phyloP scores from a whole-genome alignment of 1,140 invertebrate species.

The Euwallacea fornicatus region DNA sequence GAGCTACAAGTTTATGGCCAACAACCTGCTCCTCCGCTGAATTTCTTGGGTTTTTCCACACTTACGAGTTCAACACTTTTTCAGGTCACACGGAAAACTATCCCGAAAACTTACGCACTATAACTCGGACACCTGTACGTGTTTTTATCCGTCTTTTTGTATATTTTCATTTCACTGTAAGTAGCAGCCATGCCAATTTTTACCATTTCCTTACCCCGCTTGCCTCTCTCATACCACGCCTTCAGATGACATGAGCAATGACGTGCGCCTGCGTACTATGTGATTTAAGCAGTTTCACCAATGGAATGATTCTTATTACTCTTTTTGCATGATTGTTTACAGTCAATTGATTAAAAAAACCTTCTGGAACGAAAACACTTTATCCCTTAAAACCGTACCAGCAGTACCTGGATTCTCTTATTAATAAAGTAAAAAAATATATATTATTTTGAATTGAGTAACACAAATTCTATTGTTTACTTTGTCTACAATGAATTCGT shows the following conservation, averaged over 20 bases:
- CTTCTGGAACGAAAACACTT: too few relatives aligned
- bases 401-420: too few relatives aligned
- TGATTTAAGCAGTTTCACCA: background rate
- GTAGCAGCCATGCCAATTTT: conserved; percentile 53
- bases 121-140: conserved; percentile 18
- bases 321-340: too few relatives aligned
- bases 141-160: conserved; percentile 41
- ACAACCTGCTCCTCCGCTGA: conserved; percentile 44
- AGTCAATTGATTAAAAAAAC: too few relatives aligned
- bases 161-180: conserved; percentile 43
- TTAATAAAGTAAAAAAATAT: too few relatives aligned
- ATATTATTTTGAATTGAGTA: too few relatives aligned
- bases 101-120: conserved; percentile 21
- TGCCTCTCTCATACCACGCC: conserved; percentile 47
- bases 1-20: conserved; percentile 47
- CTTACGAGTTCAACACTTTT: conserved; percentile 26
- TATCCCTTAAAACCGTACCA: too few relatives aligned
- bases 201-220: conserved; percentile 42
- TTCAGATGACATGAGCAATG: conserved; percentile 22
- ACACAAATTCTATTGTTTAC: too few relatives aligned
- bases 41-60: conserved; percentile 14
- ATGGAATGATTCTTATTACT: too few relatives aligned
- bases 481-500: too few relatives aligned
- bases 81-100: conserved; percentile 5
- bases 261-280: background rate